These are phyloP conservation scores for Rotaria socialis DNA, from an alignment of 2,888 invertebrate species.

Conservation along the genomic window DNA sequence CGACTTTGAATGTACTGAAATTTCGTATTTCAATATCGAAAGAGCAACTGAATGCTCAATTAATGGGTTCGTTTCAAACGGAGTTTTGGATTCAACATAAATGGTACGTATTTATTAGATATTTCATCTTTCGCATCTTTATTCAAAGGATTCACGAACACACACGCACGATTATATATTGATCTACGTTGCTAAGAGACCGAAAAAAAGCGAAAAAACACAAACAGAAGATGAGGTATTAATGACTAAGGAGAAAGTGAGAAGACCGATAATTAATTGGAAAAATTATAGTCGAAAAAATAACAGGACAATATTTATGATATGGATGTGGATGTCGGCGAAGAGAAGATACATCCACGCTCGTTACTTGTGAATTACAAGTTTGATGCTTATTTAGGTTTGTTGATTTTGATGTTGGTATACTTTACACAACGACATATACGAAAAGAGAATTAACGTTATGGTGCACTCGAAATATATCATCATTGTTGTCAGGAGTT, in stretches of 20 bases:
- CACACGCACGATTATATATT: background rate
- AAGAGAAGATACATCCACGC: too few relatives aligned
- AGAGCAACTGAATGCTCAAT: background rate
- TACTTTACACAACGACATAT: background rate
- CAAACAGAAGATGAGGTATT: too few relatives aligned
- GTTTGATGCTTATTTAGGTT: background rate
- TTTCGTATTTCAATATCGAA: background rate
- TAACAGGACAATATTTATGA: too few relatives aligned
- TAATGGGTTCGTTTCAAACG: background rate
- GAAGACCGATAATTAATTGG: too few relatives aligned
- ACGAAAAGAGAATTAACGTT: background rate
- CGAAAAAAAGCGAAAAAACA: background rate
- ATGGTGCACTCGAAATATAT: background rate
- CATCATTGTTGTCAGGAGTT: background rate
- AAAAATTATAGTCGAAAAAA: too few relatives aligned
- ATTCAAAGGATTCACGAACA: background rate
- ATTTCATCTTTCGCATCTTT: background rate
- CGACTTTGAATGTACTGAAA: background rate
- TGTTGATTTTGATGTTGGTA: background rate
- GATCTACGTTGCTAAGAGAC: too few relatives aligned
- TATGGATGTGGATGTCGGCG: too few relatives aligned
- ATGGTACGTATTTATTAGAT: background rate
- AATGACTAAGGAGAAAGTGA: too few relatives aligned
- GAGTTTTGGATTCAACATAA: background rate
- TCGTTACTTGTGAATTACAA: background rate